A percentile compares a stretch with the other conserved stretches of the same genome.
phyloP scores from a whole-genome alignment of 2,113 vertebrate genomes.

The Dunckerocampus dactyliophorus region DNA sequence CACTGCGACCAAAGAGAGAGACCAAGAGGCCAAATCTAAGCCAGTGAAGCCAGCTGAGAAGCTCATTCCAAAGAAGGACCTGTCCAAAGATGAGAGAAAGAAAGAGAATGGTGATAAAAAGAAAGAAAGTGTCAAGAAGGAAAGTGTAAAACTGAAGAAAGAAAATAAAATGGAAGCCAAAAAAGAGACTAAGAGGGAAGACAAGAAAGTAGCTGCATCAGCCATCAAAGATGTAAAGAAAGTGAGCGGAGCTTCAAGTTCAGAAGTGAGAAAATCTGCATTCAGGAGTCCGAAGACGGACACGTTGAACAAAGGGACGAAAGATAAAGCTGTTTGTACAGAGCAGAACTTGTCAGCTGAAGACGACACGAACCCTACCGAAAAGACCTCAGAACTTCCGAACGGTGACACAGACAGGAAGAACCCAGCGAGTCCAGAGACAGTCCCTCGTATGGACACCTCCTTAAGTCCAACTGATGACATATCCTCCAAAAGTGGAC shows the following conservation, averaged over 20 bases:
- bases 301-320: constrained; percentile 35
- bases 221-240: constrained; percentile 66
- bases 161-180: constrained; percentile 74
- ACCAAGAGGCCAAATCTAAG: constrained; percentile 55
- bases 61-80: constrained; percentile 67
- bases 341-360: constrained; percentile 9
- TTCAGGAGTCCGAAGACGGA: constrained; percentile 61
- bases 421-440: background rate
- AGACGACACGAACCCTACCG: background rate
- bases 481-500: background rate
- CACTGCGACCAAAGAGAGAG: constrained; percentile 43
- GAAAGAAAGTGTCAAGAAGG: constrained; percentile 58
- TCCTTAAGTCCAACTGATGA: background rate
- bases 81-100: constrained; percentile 73
- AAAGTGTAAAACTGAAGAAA: constrained; percentile 51
- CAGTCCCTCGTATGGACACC: background rate
- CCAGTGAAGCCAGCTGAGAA: constrained; percentile 65
- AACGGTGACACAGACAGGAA: background rate
- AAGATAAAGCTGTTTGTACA: constrained; percentile 41
- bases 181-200: constrained; percentile 72
- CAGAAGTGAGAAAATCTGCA: constrained; percentile 41
- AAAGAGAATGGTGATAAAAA: constrained; percentile 69
- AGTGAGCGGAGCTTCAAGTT: constrained; percentile 9
- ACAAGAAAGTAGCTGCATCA: constrained; percentile 60
- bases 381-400: background rate